Conservation (phyloP, 1,140 invertebrate species). For the Aphidius ervi region DNA sequence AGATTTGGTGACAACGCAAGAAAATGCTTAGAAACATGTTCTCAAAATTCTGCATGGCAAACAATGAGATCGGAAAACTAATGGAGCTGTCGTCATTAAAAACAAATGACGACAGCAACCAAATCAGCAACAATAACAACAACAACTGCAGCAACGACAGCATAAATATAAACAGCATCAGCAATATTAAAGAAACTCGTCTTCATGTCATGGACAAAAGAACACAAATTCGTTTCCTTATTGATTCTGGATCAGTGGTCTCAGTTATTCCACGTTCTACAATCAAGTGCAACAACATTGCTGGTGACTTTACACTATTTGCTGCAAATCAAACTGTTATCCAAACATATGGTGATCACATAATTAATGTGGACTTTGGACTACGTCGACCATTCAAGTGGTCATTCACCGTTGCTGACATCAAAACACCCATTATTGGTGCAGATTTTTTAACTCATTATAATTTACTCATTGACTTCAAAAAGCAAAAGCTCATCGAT, state of each 20-base stretch:
- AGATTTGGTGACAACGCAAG: not conserved
- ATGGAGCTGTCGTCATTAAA: constrained; percentile 1
- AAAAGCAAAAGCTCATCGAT: constrained; percentile 19
- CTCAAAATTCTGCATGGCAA: not conserved
- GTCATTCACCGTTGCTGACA: constrained; percentile 22
- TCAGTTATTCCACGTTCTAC: constrained; percentile 14
- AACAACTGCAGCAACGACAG: too few species aligned
- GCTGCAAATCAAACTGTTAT: constrained; percentile 23
- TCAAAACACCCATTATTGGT: constrained; percentile 24
- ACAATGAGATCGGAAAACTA: constrained; percentile 6
- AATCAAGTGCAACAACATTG: not conserved
- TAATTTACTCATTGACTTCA: constrained; percentile 22
- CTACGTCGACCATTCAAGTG: constrained; percentile 12
- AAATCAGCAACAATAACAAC: not conserved
- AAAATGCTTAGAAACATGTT: not conserved
- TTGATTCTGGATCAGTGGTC: constrained; percentile 20
- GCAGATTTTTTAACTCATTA: constrained; percentile 25
- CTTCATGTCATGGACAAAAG: constrained; percentile 10
- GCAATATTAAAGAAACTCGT: constrained; percentile 12
- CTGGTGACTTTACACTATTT: constrained; percentile 8
- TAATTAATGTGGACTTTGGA: constrained; percentile 9
- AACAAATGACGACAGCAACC: constrained; percentile 9
- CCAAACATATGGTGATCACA: constrained; percentile 13
- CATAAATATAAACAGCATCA: not conserved
- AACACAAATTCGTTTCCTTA: not conserved